Base-by-base conservation (phyloP, 2,888 invertebrate species). In the Pherbina coryleti region DNA sequence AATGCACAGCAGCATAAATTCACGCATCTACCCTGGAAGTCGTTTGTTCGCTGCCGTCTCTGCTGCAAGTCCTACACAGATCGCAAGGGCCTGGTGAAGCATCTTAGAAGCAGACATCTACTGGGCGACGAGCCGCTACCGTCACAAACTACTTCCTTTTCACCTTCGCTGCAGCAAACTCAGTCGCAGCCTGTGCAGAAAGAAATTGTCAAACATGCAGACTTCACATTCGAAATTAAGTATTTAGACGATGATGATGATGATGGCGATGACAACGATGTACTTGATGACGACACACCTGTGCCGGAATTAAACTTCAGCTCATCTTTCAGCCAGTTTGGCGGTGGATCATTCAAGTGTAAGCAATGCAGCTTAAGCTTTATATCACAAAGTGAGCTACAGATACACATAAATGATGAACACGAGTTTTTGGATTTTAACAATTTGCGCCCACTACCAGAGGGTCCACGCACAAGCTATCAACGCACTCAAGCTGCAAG, bases 1-100 rank as follows among this genome's bases (percentile, higher is more conserved):
- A 87, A 87, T 82, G 87, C 87, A 0, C 87, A 87, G 77, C 87
- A 87, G 74, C 87, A 87, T 79, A 82, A 86, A 44, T 86, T 88
- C 44, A 87, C 87, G 0, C 87, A 87, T 70, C 78, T 87, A 77
- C 87, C 88, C 0, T 86, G 82, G 73, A 87, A 87, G 79, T 85
- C 87, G 0, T 87, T 84, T 69, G 86, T 86, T 3, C 84, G 87
- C 7, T 87, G 87, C 51, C 85, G 87, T 34, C 82, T 88, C 57
- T 87, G 87, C 76, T 82, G 81, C 51, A 87, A 87, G 78, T 85
- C 86, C 0, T 87, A 87, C 75, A 87, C 87, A 3, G 87, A 87
- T 79, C 84, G 87, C 3, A 87, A 87, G 69, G 87, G 87, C 5
- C 79, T 88, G 71, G 86, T 87, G 1, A 87, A 87, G 67, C 87